Evolutionary conservation across 2,113 vertebrate species (phyloP), one percentile per base, ranked within the genome.

Genomic region (Cephalopholis sonnerati): DNA sequence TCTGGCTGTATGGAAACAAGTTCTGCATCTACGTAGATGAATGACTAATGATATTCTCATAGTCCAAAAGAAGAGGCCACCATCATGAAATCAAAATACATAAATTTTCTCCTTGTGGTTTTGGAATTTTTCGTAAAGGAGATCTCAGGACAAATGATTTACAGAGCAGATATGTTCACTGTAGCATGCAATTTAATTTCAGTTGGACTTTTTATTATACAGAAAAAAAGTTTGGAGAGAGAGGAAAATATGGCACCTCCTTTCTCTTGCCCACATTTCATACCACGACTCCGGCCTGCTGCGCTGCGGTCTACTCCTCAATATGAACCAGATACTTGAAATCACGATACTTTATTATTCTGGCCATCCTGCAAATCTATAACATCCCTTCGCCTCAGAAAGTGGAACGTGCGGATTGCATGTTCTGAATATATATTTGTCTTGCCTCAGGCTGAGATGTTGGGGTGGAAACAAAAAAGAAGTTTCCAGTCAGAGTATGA

Each of bases 361-460:
- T 76, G 79, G 71, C 61, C 85, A 8, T 86, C 84, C 80, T 39
- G 81, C 72, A 90, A 89, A 92, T 91, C 87, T 86, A 84, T 82
- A 92, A 90, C 89, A 92, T 91, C 90, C 93, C 75, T 74, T 72
- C 46, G 16, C 73, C 80, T 73, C 69, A 68, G 65, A 71, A 86
- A 77, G 63, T n/a, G 72, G 59, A 85, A 79, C 20, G 63, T 81
- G 86, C 50, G 22, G 81, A 64, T 82, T 44, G 66, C 72, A 70
- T 87, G 83, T 87, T 90, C 69, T 58, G 77, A 62, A 74, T 81
- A 79, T 84, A 79, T 84, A 74, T 92, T 89, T 89, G 87, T 86
- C 74, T 85, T 65, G 76, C 84, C 89, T 89, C 62, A 0, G 80
- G 86, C 71, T 66, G 72, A 90, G 83, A 82, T 74, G 74, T 82